Evolutionary conservation across 1,140 invertebrate genomes (phyloP).

Genomic region (Cardiocondyla obscurior): DNA sequence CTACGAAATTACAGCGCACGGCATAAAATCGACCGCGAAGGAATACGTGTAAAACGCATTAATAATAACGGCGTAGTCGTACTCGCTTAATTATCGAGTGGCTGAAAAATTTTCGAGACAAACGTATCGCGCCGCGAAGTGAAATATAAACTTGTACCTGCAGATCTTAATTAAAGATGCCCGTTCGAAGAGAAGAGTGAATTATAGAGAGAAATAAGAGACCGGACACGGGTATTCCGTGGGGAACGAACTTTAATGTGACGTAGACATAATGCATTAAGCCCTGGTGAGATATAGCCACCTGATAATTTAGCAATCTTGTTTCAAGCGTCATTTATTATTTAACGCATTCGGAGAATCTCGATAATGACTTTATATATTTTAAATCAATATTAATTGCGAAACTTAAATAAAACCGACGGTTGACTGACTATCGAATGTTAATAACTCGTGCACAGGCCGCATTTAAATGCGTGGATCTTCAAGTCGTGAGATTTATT

Average conservation of each 20-base stretch:
- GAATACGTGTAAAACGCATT: constrained; percentile 11
- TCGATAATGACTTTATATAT: constrained; percentile 15
- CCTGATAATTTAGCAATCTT: constrained; percentile 10
- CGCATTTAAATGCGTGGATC: background rate
- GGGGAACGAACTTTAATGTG: background rate
- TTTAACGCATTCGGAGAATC: constrained; percentile 2
- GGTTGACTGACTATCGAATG: background rate
- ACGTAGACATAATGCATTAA: constrained; percentile 4
- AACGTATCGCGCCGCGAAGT: background rate
- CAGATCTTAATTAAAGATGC: constrained; percentile 12
- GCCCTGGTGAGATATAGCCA: background rate
- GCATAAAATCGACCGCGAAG: constrained; percentile 9
- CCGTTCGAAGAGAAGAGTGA: background rate
- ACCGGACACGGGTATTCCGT: background rate
- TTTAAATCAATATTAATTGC: constrained; percentile 22
- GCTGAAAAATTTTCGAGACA: background rate
- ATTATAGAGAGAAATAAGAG: background rate
- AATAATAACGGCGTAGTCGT: background rate
- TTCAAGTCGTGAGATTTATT: background rate
- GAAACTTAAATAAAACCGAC: background rate
- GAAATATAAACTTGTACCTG: background rate
- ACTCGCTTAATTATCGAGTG: background rate
- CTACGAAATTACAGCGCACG: background rate
- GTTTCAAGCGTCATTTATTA: constrained; percentile 45
- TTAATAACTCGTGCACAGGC: background rate